phyloP scores from a whole-genome alignment of 2,797 vertebrate genomes.

The Buphagus erythrorhynchus region DNA sequence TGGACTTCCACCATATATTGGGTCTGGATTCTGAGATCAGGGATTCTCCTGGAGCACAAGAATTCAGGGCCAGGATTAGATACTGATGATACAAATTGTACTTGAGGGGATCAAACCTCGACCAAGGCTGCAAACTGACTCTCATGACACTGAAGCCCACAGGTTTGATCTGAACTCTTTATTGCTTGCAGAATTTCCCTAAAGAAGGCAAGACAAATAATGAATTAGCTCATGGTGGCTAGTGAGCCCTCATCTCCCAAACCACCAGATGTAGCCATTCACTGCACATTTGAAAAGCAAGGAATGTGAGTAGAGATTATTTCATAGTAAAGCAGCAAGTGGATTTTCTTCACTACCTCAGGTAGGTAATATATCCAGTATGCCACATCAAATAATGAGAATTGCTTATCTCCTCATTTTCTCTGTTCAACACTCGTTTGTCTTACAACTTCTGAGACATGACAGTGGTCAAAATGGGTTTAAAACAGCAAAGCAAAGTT shows the following conservation, averaged over 20 bases:
- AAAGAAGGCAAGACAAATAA: background rate
- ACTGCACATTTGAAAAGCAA: background rate
- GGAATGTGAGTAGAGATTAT: background rate
- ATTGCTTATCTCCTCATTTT: background rate
- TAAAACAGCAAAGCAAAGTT: background rate
- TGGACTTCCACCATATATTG: background rate
- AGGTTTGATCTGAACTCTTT: background rate
- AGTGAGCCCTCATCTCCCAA: background rate
- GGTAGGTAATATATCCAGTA: background rate
- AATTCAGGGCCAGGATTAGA: background rate
- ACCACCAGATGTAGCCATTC: background rate
- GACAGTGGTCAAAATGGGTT: background rate
- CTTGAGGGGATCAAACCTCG: background rate
- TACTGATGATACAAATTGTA: rapidly evolving
- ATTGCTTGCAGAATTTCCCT: background rate
- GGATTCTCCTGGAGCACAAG: background rate
- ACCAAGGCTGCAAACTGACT: background rate
- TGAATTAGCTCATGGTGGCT: background rate
- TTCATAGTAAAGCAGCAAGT: background rate
- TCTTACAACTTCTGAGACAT: background rate
- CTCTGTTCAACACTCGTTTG: background rate
- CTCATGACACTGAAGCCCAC: background rate
- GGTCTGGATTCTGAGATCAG: background rate
- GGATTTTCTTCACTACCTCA: background rate
- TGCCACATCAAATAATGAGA: background rate